Evolutionary conservation across 2,113 vertebrate species (phyloP).

Genomic region (Malurus alboscapulatus): DNA sequence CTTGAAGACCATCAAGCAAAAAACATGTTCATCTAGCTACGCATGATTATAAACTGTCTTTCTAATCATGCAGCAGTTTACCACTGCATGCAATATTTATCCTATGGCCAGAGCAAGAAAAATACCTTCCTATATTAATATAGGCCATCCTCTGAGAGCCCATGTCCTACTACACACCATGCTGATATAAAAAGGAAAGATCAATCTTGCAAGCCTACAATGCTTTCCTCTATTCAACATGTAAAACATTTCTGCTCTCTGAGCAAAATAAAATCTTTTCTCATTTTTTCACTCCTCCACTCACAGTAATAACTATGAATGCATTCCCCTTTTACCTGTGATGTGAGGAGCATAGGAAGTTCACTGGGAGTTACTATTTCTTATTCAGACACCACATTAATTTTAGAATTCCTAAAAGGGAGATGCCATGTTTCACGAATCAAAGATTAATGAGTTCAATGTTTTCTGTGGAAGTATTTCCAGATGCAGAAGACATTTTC

Average conservation of each 20-base stretch:
- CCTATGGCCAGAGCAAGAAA: not conserved
- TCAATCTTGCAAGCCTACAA: not conserved
- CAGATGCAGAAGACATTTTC: not conserved
- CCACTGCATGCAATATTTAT: not conserved
- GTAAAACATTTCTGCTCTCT: not conserved
- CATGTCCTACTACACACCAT: not conserved
- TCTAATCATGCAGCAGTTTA: not conserved
- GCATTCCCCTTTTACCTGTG: not conserved
- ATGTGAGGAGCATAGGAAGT: not conserved
- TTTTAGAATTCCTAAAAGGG: not conserved
- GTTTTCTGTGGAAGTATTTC: not conserved
- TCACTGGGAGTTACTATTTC: not conserved
- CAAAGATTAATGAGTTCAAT: not conserved
- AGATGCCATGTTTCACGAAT: not conserved
- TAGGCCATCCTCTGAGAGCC: not conserved
- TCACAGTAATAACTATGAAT: not conserved
- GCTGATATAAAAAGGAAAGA: not conserved
- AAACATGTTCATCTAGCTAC: not conserved
- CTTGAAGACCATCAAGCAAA: conserved; percentile 34
- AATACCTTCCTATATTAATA: not conserved
- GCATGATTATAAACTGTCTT: not conserved
- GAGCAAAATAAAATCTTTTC: not conserved
- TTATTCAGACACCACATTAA: not conserved
- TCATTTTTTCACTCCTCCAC: not conserved
- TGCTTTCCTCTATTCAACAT: not conserved